Evolutionary conservation across 1,140 invertebrate species (phyloP), one percentile per base, ranked within the genome.

Genomic region (Trichoplusia ni): DNA sequence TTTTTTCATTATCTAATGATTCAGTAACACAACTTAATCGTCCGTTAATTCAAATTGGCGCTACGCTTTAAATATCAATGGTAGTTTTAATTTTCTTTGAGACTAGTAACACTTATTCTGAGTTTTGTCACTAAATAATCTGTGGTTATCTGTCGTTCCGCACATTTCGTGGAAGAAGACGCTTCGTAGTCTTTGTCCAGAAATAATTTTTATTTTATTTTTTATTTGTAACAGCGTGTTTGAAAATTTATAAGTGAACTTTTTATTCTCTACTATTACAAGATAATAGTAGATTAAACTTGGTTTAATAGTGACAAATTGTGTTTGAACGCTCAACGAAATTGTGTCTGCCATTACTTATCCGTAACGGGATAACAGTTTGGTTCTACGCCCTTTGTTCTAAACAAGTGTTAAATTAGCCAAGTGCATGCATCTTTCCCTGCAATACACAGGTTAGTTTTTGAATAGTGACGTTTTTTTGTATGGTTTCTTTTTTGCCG

Each of bases 361-460:
- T 86, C 81, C 84, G 79, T 89, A 90, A 91, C 88, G 89, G 89
- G 89, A 90, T 90, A 91, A 86, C 84, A 81, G 86, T 86, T 85
- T 89, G 79, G 82, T 85, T 86, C 79, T 85, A 72, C 76, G 83
- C 81, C 56, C 84, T 89, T 91, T 88, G 83, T 87, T 86, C 77
- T 56, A 73, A 81, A 47, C 81, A 86, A 89, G 86, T 89, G 81
- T 89, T 77, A 68, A 82, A 88, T 23, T 7, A 89, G 84, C 86
- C 83, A 88, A 90, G 90, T 91, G 90, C 89, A 91, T 91, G 89
- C 89, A 91, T 91, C 89, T 91, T 89, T 85, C 84, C 77, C 82
- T 89, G 90, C 85, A 90, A 88, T 88, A 90, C 86, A 79, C 87
- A 90, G 90, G 90, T 91, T 68, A 78, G 82, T 79, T 68, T 25